phyloP scores from a whole-genome alignment of 2,888 invertebrate species.

The Halictus quadricinctus region DNA sequence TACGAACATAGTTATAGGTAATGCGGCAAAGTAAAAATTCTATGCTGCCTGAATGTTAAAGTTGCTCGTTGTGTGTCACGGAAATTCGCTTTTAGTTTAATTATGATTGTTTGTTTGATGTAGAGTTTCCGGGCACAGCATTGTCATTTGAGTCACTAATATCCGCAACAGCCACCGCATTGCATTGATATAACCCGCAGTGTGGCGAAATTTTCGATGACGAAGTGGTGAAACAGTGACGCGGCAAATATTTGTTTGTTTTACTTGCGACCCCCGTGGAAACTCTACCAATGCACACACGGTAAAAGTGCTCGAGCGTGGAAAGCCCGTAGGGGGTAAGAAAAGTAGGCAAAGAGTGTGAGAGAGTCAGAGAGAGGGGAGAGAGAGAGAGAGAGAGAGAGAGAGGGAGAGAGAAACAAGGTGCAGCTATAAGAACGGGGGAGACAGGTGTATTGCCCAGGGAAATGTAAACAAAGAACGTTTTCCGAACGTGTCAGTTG shows the following conservation, averaged over 20 bases:
- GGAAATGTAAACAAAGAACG: conserved; percentile 71
- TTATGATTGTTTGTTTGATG: no score
- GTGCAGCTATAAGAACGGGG: conserved; percentile 10
- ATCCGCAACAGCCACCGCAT: conserved; percentile 11
- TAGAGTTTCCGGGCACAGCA: neutral
- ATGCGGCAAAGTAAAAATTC: neutral
- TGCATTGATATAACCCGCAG: neutral
- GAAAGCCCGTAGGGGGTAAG: conserved; percentile 18
- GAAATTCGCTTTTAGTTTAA: neutral
- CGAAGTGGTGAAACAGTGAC: conserved; percentile 5
- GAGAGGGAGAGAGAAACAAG: conserved; percentile 15
- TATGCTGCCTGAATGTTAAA: neutral
- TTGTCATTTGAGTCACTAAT: neutral
- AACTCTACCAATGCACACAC: conserved; percentile 25
- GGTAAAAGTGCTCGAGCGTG: conserved; percentile 17
- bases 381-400: neutral
- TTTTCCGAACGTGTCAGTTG: conserved; percentile 68
- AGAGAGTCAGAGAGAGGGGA: neutral
- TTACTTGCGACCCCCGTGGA: conserved; percentile 22
- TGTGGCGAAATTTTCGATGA: conserved; percentile 19
- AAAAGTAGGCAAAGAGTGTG: neutral
- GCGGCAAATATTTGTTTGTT: conserved; percentile 44
- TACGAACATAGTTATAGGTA: neutral
- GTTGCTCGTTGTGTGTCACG: neutral
- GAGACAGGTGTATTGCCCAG: conserved; percentile 50